These are phyloP conservation scores for Dryas iulia DNA, from an alignment of 1,140 invertebrate genomes.

Conservation along the genomic window DNA sequence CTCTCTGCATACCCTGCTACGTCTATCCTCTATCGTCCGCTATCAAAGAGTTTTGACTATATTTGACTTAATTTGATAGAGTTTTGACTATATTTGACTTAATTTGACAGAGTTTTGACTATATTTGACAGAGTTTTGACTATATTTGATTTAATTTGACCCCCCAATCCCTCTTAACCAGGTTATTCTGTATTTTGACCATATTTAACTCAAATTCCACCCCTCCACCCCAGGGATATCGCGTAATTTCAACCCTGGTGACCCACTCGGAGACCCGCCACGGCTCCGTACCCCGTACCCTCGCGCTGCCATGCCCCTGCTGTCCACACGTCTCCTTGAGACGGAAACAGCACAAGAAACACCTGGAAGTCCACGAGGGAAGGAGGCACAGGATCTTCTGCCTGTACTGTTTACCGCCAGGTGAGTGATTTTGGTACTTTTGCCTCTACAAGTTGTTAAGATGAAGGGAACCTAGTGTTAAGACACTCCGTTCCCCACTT, in stretches of 20 bases:
- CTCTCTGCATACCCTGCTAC: too few relatives aligned
- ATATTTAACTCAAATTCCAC: not conserved
- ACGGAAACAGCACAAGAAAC: constrained; percentile 66
- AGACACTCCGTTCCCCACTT: too few relatives aligned
- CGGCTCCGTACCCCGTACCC: constrained; percentile 46
- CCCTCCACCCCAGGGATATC: constrained; percentile 68
- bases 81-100: too few relatives aligned
- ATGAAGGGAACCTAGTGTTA: not conserved
- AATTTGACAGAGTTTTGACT: too few relatives aligned
- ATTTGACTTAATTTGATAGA: too few relatives aligned
- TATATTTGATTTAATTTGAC: too few relatives aligned
- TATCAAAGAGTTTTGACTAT: too few relatives aligned
- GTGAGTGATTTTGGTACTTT: constrained; percentile 40
- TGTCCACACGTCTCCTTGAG: constrained; percentile 65
- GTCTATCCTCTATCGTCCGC: too few relatives aligned
- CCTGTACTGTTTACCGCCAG: constrained; percentile 56
- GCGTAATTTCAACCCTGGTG: constrained; percentile 60
- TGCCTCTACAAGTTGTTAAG: not conserved
- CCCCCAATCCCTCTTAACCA: too few relatives aligned
- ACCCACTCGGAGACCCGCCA: constrained; percentile 56
- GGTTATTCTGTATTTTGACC: too few relatives aligned
- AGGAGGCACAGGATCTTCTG: constrained; percentile 60
- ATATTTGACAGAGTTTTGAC: too few relatives aligned
- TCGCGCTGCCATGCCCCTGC: constrained; percentile 64
- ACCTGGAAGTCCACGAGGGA: constrained; percentile 57